Evolutionary conservation across 1,140 invertebrate genomes (phyloP).

Genomic region (Chymomyza costata): DNA sequence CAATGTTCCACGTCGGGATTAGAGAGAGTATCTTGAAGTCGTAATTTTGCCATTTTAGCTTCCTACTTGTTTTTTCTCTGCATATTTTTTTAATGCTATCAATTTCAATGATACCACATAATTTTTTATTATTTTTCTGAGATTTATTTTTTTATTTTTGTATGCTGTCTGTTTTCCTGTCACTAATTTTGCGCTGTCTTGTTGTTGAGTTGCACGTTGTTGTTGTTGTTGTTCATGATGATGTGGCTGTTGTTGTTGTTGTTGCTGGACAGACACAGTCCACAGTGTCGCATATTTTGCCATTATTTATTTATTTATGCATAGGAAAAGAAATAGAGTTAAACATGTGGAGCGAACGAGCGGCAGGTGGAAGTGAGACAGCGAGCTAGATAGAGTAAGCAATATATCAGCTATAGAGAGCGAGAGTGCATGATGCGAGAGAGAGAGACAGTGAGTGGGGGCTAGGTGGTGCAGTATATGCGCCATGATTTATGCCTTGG

Average conservation of each 20-base stretch:
- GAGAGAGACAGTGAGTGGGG: background rate
- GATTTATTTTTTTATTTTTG: too few species aligned
- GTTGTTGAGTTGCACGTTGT: constrained; percentile 45
- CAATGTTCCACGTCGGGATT: background rate
- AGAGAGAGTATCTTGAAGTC: too few species aligned
- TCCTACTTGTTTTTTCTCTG: too few species aligned
- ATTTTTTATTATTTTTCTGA: too few species aligned
- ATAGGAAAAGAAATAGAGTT: constrained; percentile 11
- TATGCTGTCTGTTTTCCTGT: constrained; percentile 27
- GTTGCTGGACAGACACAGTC: too few species aligned
- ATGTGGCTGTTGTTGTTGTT: too few species aligned
- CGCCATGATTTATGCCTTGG: constrained; percentile 66
- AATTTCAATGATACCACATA: constrained; percentile 59
- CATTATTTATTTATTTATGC: constrained; percentile 70
- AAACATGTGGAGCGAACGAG: constrained; percentile 13
- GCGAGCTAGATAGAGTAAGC: too few species aligned
- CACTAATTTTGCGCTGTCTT: constrained; percentile 35
- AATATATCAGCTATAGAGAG: too few species aligned
- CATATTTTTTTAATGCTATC: constrained; percentile 44
- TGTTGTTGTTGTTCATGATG: too few species aligned
- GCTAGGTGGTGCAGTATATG: constrained; percentile 42
- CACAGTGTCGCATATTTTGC: constrained; percentile 55
- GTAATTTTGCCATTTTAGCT: constrained; percentile 32
- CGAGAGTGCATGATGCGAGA: too few species aligned
- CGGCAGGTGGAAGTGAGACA: background rate